Conservation (phyloP, 2,888 invertebrate genomes). For the Brachynemurus nebulosus region DNA sequence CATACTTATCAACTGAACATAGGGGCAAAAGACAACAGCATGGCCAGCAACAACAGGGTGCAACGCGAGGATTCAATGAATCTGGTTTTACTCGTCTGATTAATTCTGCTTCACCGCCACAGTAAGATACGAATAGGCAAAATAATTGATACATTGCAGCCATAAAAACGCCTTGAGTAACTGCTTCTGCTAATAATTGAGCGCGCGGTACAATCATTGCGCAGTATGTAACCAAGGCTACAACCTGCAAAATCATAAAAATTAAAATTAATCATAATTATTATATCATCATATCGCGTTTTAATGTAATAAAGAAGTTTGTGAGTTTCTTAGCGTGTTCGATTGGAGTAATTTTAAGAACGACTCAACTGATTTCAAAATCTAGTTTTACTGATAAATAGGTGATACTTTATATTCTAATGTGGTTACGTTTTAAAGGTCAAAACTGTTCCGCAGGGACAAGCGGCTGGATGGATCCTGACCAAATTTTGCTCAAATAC, state of each 20-base stretch:
- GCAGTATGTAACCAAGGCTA: slow-evolving; percentile 40
- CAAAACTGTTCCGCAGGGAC: no score
- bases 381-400: no score
- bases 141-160: slow-evolving; percentile 55
- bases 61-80: slow-evolving; percentile 43
- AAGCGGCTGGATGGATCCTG: no score
- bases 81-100: slow-evolving; percentile 42
- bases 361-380: no score
- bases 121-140: slow-evolving; percentile 48
- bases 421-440: no score
- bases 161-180: slow-evolving; percentile 55
- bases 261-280: no score
- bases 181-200: slow-evolving; percentile 51
- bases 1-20: slow-evolving; percentile 40
- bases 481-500: no score
- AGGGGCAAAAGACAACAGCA: slow-evolving; percentile 45
- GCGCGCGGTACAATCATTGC: slow-evolving; percentile 46
- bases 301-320: no score
- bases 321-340: no score
- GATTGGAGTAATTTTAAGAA: no score
- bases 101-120: slow-evolving; percentile 45
- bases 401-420: no score
- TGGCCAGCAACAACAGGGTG: slow-evolving; percentile 64
- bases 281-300: no score
- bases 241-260: slow-evolving; percentile 44